Conservation (phyloP, 1,140 invertebrate species). For the Bombus confusus region DNA sequence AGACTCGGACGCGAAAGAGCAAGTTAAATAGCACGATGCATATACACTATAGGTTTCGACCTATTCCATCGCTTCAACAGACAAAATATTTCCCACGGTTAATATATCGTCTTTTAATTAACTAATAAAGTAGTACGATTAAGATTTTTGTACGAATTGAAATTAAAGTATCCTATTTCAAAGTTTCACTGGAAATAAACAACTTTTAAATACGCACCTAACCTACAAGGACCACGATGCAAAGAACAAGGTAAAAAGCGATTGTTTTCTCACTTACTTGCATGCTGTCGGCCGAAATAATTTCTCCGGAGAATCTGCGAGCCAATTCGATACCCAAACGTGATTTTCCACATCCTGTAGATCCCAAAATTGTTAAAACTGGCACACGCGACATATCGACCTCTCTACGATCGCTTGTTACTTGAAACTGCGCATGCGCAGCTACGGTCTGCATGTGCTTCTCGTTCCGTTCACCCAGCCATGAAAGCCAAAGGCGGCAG, state of each 20-base stretch:
- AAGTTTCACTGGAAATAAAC: slow-evolving; percentile 16
- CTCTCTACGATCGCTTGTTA: slow-evolving; percentile 46
- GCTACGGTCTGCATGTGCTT: not conserved
- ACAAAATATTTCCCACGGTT: not conserved
- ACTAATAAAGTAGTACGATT: not conserved
- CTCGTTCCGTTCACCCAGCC: slow-evolving; percentile 17
- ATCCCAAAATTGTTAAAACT: slow-evolving; percentile 94
- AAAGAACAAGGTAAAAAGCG: accelerated
- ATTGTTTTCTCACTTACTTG: slow-evolving; percentile 87
- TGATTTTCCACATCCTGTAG: slow-evolving; percentile 98
- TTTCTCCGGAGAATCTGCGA: slow-evolving; percentile 94
- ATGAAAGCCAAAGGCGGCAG: slow-evolving; percentile 33
- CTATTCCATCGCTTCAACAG: not conserved
- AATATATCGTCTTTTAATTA: not conserved
- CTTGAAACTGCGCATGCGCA: slow-evolving; percentile 63
- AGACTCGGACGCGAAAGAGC: not conserved
- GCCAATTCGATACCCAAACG: slow-evolving; percentile 97
- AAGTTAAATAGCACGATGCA: no score
- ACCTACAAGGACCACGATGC: slow-evolving; percentile 26
- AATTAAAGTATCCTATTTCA: not conserved
- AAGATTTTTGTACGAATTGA: not conserved
- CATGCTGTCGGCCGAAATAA: slow-evolving; percentile 99
- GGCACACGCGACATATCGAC: slow-evolving; percentile 83
- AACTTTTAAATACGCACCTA: slow-evolving; percentile 54
- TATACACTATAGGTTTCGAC: not conserved